These are phyloP conservation scores for Hypomesus transpacificus DNA, from an alignment of 2,113 vertebrate genomes.

Conservation along the genomic window DNA sequence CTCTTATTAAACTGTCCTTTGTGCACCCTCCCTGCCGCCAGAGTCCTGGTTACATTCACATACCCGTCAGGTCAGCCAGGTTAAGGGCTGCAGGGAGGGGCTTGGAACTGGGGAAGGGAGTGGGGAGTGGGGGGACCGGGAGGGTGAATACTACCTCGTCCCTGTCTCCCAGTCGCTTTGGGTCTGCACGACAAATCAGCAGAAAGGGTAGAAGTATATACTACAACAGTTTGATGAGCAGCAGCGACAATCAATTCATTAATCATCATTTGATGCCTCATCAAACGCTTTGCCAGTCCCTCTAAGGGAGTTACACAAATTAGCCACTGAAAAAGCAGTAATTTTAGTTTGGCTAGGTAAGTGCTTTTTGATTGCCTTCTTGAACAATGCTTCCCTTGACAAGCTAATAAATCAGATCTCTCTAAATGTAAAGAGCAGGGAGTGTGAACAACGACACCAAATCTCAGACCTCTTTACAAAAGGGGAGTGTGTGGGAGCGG, in stretches of 20 bases:
- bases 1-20: conserved; percentile 78
- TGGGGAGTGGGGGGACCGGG: conserved; percentile 24
- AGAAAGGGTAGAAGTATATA: conserved; percentile 80
- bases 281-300: conserved; percentile 99
- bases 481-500: conserved; percentile 65
- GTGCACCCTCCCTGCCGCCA: conserved; percentile 66
- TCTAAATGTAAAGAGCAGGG: conserved; percentile 81
- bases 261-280: conserved; percentile 99
- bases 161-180: conserved; percentile 62
- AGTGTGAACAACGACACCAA: conserved; percentile 77
- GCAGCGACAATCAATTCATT: conserved; percentile 98
- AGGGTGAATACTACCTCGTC: conserved; percentile 58
- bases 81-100: conserved; percentile 71
- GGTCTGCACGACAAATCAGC: conserved; percentile 68
- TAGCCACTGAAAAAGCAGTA: conserved; percentile 98
- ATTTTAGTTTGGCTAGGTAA: conserved; percentile 99
- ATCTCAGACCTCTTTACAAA: conserved; percentile 69
- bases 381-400: conserved; percentile 96
- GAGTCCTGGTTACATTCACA: conserved; percentile 69
- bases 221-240: conserved; percentile 93
- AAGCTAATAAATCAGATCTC: conserved; percentile 99
- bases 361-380: conserved; percentile 99
- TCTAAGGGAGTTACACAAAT: conserved; percentile 99
- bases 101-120: conserved; percentile 17
- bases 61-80: conserved; percentile 78